Evolutionary conservation across 2,113 vertebrate genomes (phyloP).

Genomic region (Sorex fumeus): DNA sequence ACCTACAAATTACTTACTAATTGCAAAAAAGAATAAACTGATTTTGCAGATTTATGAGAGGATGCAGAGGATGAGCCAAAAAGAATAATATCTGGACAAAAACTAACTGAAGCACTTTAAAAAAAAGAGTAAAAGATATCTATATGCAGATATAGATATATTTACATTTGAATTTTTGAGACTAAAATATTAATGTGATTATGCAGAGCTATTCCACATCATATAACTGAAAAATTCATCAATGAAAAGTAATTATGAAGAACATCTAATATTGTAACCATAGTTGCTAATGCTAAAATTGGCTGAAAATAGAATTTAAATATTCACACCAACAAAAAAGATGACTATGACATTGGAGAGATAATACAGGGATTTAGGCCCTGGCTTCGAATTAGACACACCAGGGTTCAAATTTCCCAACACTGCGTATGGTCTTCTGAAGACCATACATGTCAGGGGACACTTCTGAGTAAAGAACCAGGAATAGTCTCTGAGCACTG

Average conservation of each 20-base stretch:
- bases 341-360: too few relatives aligned
- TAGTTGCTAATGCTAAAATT: background rate
- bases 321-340: background rate
- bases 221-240: conserved; percentile 11
- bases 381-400: too few relatives aligned
- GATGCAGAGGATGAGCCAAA: background rate
- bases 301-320: background rate
- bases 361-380: too few relatives aligned
- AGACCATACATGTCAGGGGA: too few relatives aligned
- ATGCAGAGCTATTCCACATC: background rate
- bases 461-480: too few relatives aligned
- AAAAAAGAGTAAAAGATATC: background rate
- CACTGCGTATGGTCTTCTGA: too few relatives aligned
- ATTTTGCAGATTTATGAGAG: background rate
- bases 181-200: background rate
- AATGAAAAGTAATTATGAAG: background rate
- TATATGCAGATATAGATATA: background rate
- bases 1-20: conserved; percentile 48
- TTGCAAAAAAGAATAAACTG: conserved; percentile 29
- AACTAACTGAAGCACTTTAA: background rate
- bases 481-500: too few relatives aligned
- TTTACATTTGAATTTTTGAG: too few relatives aligned
- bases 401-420: too few relatives aligned
- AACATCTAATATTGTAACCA: background rate
- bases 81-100: background rate